Percentiles rank a stretch among this genome's conserved stretches.
Conservation (phyloP, 2,113 vertebrate species). For the Prunella fulvescens region DNA sequence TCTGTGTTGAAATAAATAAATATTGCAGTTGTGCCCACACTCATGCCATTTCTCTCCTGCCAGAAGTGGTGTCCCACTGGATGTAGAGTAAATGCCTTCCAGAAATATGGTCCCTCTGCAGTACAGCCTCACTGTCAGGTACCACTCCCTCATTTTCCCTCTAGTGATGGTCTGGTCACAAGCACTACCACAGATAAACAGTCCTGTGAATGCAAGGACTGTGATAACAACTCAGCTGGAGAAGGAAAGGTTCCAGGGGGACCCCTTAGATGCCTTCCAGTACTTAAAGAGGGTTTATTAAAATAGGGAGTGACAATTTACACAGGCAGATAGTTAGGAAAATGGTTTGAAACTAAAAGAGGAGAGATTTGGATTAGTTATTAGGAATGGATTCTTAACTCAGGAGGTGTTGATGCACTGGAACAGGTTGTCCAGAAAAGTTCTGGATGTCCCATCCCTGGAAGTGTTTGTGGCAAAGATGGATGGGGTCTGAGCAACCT, state of each 20-base stretch:
- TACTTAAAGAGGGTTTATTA: not conserved
- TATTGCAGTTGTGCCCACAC: not conserved
- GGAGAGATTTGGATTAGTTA: not conserved
- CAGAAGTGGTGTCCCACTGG: not conserved
- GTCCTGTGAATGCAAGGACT: not conserved
- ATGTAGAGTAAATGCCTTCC: not conserved
- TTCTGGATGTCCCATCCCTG: not conserved
- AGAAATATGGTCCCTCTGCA: not conserved
- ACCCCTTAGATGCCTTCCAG: not conserved
- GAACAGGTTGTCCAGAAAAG: not conserved
- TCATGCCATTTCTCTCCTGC: not conserved
- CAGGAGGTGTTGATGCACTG: not conserved
- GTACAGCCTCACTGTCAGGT: not conserved
- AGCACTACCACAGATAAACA: not conserved
- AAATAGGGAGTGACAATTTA: not conserved
- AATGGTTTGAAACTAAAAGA: not conserved
- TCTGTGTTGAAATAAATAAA: not conserved
- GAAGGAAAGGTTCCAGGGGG: not conserved
- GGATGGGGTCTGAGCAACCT: not conserved
- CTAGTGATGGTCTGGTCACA: not conserved
- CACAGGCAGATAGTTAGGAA: not conserved
- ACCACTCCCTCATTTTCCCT: not conserved
- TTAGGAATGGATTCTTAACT: not conserved
- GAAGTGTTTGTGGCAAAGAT: not conserved
- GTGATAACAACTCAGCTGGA: not conserved